These are phyloP conservation scores for Lontra canadensis DNA, from an alignment of 2,113 vertebrate genomes.

Conservation along the genomic window DNA sequence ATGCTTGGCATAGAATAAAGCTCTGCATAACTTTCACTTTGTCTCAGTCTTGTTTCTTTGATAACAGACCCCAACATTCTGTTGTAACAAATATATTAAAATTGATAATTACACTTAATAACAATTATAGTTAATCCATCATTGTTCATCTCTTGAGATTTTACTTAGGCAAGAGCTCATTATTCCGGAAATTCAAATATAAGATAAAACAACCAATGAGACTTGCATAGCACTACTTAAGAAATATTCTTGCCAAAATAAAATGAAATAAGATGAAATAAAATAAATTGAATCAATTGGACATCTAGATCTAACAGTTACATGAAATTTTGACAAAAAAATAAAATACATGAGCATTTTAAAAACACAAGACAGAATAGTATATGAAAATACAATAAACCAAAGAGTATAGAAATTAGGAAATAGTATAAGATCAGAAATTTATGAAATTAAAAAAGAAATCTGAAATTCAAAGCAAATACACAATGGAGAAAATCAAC, in stretches of 20 bases:
- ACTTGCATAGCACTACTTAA: neutral
- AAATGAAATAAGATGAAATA: neutral
- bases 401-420: neutral
- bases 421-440: neutral
- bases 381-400: neutral
- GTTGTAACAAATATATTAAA: slow-evolving; percentile 1
- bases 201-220: slow-evolving; percentile 1
- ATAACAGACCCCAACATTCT: too few relatives aligned
- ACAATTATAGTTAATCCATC: slow-evolving; percentile 9
- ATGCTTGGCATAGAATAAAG: too few relatives aligned
- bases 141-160: slow-evolving; percentile 13
- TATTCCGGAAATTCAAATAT: neutral
- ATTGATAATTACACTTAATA: neutral
- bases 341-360: neutral
- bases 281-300: neutral
- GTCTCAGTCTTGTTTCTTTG: too few relatives aligned
- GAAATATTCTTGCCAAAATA: neutral
- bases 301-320: neutral
- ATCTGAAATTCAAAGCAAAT: neutral
- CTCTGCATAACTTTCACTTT: too few relatives aligned
- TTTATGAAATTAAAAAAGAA: neutral
- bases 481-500: neutral
- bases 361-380: neutral
- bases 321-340: neutral
- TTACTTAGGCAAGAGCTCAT: neutral